phyloP scores from a whole-genome alignment of 1,140 invertebrate genomes.

The Hormaphis cornu region DNA sequence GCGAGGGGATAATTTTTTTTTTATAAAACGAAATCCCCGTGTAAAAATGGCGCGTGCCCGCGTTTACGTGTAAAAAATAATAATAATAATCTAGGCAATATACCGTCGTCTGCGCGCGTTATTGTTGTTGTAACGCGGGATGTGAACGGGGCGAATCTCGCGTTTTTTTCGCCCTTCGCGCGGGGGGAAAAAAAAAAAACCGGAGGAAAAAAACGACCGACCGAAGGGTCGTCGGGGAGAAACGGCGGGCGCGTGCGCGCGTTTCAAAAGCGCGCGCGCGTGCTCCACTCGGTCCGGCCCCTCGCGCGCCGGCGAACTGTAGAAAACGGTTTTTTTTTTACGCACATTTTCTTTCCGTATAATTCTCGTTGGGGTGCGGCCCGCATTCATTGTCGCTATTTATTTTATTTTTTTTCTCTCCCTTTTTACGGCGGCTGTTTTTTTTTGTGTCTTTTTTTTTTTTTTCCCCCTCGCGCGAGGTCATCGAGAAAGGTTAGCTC shows the following conservation, averaged over 20 bases:
- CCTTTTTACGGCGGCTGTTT: neutral
- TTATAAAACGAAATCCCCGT: neutral
- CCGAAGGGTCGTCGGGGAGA: neutral
- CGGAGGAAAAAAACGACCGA: neutral
- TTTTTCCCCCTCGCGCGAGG: neutral
- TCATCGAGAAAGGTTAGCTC: constrained; percentile 13
- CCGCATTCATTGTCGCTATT: no score
- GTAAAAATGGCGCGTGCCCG: constrained; percentile 12
- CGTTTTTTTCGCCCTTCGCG: constrained; percentile 15
- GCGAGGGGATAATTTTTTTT: neutral
- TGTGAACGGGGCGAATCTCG: no score
- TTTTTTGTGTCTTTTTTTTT: constrained; percentile 1
- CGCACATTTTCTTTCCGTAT: constrained; percentile 20
- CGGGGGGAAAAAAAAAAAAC: neutral
- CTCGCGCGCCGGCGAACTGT: neutral
- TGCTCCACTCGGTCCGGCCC: neutral
- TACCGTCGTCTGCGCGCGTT: no score
- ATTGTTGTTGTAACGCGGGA: no score
- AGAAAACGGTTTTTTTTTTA: constrained; percentile 31
- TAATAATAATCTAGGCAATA: neutral
- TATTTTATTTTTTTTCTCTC: constrained; percentile 5
- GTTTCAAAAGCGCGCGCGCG: constrained; percentile 26
- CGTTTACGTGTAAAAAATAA: neutral
- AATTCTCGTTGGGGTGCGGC: neutral
- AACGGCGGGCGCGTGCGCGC: constrained; percentile 20